These are phyloP conservation scores for Erpetoichthys calabaricus DNA, from an alignment of 2,797 vertebrate genomes.

Conservation along the genomic window DNA sequence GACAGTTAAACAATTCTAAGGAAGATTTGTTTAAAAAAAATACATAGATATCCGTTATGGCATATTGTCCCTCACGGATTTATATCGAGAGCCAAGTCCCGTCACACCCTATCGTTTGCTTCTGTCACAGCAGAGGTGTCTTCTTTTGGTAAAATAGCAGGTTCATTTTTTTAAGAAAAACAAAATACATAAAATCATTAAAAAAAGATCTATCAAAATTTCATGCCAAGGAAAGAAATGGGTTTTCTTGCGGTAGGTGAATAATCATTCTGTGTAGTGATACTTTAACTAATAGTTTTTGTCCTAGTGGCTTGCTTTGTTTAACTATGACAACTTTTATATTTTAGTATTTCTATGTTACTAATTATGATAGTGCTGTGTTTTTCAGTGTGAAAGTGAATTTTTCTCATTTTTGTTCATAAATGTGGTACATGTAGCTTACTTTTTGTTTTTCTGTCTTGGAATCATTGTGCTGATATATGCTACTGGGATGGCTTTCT, in stretches of 20 bases:
- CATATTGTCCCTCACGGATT: slow-evolving; percentile 16
- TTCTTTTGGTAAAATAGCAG: slow-evolving; percentile 5
- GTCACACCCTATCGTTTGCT: slow-evolving; percentile 39
- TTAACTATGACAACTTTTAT: too few species aligned
- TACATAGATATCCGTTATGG: slow-evolving; percentile 34
- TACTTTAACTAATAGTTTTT: slow-evolving; percentile 5
- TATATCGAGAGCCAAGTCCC: slow-evolving; percentile 30
- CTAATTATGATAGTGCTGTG: too few species aligned
- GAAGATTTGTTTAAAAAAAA: slow-evolving; percentile 37
- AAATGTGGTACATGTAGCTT: too few species aligned
- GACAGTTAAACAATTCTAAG: slow-evolving; percentile 39
- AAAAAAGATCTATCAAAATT: slow-evolving; percentile 1
- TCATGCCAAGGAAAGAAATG: slow-evolving; percentile 7
- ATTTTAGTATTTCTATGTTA: too few species aligned
- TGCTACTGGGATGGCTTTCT: too few species aligned
- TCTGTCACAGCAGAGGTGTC: slow-evolving; percentile 34
- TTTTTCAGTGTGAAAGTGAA: too few species aligned
- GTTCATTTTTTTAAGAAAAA: not conserved
- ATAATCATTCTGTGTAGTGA: not conserved
- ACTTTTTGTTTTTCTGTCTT: too few species aligned
- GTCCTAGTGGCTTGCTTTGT: not conserved
- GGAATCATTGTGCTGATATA: too few species aligned
- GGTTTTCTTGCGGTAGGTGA: slow-evolving; percentile 15
- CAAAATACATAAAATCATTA: not conserved
- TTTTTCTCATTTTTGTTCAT: too few species aligned